Evolutionary conservation across 2,797 vertebrate species (phyloP).

Genomic region (Trematocara caparti): DNA sequence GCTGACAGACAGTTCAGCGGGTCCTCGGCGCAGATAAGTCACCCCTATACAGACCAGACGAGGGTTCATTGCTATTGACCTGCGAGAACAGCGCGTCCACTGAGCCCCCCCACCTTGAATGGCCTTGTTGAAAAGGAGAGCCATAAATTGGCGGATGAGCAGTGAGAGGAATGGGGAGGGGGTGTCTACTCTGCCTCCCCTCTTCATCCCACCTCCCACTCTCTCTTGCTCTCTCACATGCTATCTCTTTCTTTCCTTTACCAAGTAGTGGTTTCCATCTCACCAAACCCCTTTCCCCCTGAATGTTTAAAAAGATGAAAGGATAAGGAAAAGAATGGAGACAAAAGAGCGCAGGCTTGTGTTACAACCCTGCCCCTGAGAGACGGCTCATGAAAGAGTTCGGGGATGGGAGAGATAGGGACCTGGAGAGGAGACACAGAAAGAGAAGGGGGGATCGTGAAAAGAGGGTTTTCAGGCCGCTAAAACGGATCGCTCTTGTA

Average conservation of each 20-base stretch:
- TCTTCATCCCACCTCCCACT: background rate
- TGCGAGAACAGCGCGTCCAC: slow-evolving; percentile 39
- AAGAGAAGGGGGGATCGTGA: slow-evolving; percentile 56
- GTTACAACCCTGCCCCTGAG: slow-evolving; percentile 77
- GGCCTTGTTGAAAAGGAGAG: slow-evolving; percentile 66
- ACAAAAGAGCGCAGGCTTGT: slow-evolving; percentile 75
- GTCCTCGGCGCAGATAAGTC: slow-evolving; percentile 60
- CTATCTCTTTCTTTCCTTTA: slow-evolving; percentile 70
- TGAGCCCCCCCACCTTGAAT: slow-evolving; percentile 65
- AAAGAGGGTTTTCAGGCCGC: slow-evolving; percentile 61
- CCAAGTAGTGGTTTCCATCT: slow-evolving; percentile 75
- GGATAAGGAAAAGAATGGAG: slow-evolving; percentile 78
- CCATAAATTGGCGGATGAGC: slow-evolving; percentile 66
- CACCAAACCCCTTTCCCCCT: slow-evolving; percentile 70
- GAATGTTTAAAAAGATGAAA: slow-evolving; percentile 83
- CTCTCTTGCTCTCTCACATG: slow-evolving; percentile 51
- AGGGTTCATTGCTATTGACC: slow-evolving; percentile 56
- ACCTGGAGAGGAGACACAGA: slow-evolving; percentile 61
- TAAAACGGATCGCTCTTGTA: slow-evolving; percentile 67
- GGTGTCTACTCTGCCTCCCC: slow-evolving; percentile 27
- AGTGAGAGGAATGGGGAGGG: background rate
- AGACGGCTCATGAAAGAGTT: slow-evolving; percentile 78
- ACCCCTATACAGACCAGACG: slow-evolving; percentile 35
- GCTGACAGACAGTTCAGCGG: slow-evolving; percentile 53
- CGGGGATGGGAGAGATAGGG: slow-evolving; percentile 74